Percentiles rank a stretch among this genome's conserved stretches.
Evolutionary conservation across 2,113 vertebrate species (phyloP).

Genomic region (Agapornis roseicollis): DNA sequence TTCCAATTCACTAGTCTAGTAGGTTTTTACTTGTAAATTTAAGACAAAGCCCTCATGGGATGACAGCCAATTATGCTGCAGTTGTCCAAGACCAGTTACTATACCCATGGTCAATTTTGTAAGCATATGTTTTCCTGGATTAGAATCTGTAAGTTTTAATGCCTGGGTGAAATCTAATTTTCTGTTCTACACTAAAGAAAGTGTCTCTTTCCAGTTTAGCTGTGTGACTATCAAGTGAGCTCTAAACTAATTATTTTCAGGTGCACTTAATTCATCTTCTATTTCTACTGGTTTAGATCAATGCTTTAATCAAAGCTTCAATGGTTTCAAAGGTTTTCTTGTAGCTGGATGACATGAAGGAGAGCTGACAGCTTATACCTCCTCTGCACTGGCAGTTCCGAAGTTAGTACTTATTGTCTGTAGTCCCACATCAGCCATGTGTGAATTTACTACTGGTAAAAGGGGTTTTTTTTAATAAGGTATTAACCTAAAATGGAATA

Average conservation of each 20-base stretch:
- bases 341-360: not conserved
- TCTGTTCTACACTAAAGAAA: not conserved
- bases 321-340: not conserved
- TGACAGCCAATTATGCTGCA: not conserved
- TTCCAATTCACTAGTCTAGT: not conserved
- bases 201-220: not conserved
- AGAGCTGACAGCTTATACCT: not conserved
- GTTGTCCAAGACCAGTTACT: not conserved
- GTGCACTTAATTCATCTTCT: not conserved
- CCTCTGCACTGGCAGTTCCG: not conserved
- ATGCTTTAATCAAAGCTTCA: not conserved
- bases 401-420: not conserved
- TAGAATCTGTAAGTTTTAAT: not conserved
- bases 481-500: not conserved
- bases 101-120: not conserved
- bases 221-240: not conserved
- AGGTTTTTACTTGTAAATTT: not conserved
- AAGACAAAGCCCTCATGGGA: not conserved
- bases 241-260: constrained; percentile 9
- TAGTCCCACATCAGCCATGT: not conserved
- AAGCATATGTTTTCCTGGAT: not conserved
- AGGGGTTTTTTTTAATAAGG: not conserved
- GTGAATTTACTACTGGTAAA: not conserved
- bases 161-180: not conserved
- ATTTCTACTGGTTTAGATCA: not conserved